Evolutionary conservation across 2,113 vertebrate genomes (phyloP).

Genomic region (Notarius lentiginosus): DNA sequence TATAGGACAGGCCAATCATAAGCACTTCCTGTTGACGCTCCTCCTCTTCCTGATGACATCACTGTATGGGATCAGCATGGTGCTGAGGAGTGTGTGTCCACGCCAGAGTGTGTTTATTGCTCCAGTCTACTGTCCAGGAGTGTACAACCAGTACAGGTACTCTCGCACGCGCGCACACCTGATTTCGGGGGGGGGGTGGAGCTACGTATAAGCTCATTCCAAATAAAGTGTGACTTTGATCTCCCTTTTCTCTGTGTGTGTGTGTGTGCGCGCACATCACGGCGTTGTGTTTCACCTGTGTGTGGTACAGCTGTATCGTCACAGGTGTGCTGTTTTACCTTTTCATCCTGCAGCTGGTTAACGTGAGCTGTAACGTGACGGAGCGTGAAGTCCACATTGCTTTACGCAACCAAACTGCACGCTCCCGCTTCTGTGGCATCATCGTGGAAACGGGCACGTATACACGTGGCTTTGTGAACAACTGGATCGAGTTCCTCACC

Average conservation of each 20-base stretch:
- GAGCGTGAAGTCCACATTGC: conserved; percentile 89
- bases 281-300: conserved; percentile 92
- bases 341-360: conserved; percentile 87
- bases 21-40: conserved; percentile 88
- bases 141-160: conserved; percentile 90
- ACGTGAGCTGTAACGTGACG: conserved; percentile 93
- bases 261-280: conserved; percentile 69
- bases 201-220: neutral
- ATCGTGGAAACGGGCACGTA: conserved; percentile 85
- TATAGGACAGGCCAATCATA: conserved; percentile 92
- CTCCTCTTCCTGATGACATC: conserved; percentile 89
- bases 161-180: conserved; percentile 10
- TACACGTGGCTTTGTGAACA: conserved; percentile 80
- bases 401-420: conserved; percentile 80
- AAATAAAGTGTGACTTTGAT: neutral
- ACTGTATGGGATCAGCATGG: conserved; percentile 85
- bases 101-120: conserved; percentile 76
- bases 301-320: conserved; percentile 91
- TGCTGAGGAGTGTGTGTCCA: conserved; percentile 84
- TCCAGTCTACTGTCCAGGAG: conserved; percentile 91
- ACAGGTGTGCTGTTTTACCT: conserved; percentile 87
- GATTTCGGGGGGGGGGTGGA: neutral
- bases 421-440: conserved; percentile 80
- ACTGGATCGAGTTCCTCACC: conserved; percentile 89
- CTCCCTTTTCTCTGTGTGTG: conserved; percentile 11